phyloP scores from a whole-genome alignment of 1,140 invertebrate genomes.

The Grapholita molesta region DNA sequence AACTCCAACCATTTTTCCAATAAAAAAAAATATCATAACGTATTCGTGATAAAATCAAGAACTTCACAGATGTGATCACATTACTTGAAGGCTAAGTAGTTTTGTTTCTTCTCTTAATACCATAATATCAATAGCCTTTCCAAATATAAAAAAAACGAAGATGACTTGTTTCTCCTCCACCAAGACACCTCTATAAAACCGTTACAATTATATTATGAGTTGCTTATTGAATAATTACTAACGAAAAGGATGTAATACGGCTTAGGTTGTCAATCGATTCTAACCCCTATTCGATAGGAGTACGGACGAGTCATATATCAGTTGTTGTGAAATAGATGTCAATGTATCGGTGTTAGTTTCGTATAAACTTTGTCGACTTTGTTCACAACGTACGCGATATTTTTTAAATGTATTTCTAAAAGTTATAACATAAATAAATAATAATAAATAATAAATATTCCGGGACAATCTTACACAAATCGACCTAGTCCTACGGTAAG shows the following conservation, averaged over 20 bases:
- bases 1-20: too few species aligned
- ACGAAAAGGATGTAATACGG: background rate
- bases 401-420: background rate
- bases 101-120: too few species aligned
- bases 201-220: background rate
- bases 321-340: slow-evolving; percentile 1
- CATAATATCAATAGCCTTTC: background rate
- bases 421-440: too few species aligned
- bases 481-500: too few species aligned
- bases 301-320: background rate
- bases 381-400: background rate
- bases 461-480: too few species aligned
- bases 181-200: background rate
- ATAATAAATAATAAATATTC: too few species aligned
- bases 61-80: too few species aligned
- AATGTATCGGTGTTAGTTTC: slow-evolving; percentile 1
- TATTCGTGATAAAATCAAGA: too few species aligned
- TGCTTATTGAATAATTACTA: background rate
- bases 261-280: background rate
- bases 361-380: background rate
- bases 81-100: too few species aligned
- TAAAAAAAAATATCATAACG: too few species aligned
- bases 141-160: background rate
- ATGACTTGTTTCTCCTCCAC: background rate
- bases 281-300: background rate